Evolutionary conservation across 2,888 invertebrate genomes (phyloP).

Genomic region (Harpagoxenus sublaevis): DNA sequence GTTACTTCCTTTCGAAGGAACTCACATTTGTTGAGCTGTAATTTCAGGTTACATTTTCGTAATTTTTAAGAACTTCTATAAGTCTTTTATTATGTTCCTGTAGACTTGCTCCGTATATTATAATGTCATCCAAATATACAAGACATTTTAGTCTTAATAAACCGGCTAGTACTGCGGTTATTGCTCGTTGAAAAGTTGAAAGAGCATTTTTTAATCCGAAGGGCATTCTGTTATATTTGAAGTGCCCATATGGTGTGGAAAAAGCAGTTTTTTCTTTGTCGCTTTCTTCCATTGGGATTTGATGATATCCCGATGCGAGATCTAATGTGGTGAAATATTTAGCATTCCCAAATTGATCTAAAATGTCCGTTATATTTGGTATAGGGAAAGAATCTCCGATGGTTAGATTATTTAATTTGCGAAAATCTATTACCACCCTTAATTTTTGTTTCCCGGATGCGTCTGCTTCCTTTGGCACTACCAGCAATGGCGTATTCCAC

Average conservation of each 20-base stretch:
- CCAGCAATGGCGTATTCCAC: no score
- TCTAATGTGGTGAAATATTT: no score
- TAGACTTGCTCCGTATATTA: background rate
- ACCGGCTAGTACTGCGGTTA: background rate
- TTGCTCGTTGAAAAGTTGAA: background rate
- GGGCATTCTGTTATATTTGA: background rate
- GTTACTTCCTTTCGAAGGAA: background rate
- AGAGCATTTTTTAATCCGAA: background rate
- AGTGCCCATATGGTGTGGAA: background rate
- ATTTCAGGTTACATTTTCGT: background rate
- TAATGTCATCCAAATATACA: background rate
- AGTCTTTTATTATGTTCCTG: background rate
- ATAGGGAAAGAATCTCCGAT: no score
- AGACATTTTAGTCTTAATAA: background rate
- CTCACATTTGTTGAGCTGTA: background rate
- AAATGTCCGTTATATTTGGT: background rate
- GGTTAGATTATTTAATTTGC: no score
- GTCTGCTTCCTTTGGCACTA: no score
- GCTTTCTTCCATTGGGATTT: no score
- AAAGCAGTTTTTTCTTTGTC: background rate
- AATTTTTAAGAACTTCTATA: no score
- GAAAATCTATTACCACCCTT: no score
- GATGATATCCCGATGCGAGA: no score
- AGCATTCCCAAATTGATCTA: no score
- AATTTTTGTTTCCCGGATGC: no score